These are phyloP conservation scores for Cyprinodon variegatus DNA, from an alignment of 2,113 vertebrate genomes.

Conservation along the genomic window DNA sequence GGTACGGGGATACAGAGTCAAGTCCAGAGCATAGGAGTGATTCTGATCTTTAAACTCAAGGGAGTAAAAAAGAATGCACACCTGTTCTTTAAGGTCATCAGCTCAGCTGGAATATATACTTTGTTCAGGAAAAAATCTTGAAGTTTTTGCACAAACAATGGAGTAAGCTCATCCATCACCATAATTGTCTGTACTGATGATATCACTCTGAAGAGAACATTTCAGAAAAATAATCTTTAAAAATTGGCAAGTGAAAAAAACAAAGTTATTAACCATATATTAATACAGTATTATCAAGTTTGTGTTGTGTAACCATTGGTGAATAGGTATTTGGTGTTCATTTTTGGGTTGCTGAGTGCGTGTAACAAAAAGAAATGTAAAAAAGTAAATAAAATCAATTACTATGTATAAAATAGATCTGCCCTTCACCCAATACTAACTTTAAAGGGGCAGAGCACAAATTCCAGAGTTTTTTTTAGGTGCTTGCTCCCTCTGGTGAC, in stretches of 20 bases:
- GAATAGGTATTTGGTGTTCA: too few species aligned
- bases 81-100: slow-evolving; percentile 74
- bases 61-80: slow-evolving; percentile 27
- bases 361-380: too few species aligned
- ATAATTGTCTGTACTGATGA: slow-evolving; percentile 78
- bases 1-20: background rate
- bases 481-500: too few species aligned
- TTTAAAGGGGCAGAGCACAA: too few species aligned
- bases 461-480: too few species aligned
- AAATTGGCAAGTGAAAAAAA: background rate
- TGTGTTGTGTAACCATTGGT: too few species aligned
- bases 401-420: too few species aligned
- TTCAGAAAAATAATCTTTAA: background rate
- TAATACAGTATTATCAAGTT: too few species aligned
- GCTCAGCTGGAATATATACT: slow-evolving; percentile 70
- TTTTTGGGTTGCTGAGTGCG: background rate
- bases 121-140: slow-evolving; percentile 71
- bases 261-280: background rate
- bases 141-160: slow-evolving; percentile 76
- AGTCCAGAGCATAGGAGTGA: background rate
- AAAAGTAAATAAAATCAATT: too few species aligned
- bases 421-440: too few species aligned
- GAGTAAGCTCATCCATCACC: slow-evolving; percentile 76
- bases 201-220: slow-evolving; percentile 70
- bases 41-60: background rate